Base-by-base conservation (phyloP, 2,888 invertebrate species). In the Sarcophaga caerulescens region DNA sequence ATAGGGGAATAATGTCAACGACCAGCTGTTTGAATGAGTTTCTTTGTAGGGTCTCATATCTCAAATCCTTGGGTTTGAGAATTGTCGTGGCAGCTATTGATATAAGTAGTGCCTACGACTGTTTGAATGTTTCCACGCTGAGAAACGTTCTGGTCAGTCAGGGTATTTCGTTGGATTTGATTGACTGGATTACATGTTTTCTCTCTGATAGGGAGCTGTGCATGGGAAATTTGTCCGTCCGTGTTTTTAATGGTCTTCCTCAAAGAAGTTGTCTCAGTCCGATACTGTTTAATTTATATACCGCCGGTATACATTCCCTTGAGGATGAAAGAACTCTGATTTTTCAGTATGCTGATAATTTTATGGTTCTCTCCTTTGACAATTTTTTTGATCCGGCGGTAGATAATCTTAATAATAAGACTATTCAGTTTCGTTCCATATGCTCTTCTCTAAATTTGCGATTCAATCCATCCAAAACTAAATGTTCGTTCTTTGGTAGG, bases 341-440 rank as follows among this genome's bases (percentile, higher is more conserved):
- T 10, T 76, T 35, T 52, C 76, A 76, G 45, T 76, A 57, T 66
- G 66, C 76, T 21, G 76, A 76, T 66, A 66, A 76, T 21, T 74
- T 74, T n/a, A 17, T 62, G 0, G 62, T 74, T 17, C 8, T 76
- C 5, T 62, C 63, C 5, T 62, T 44, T 44, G n/a, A 71, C 23
- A 21, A 57, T 11, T 23, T 23, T 47, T 59, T 71, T 57, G 60
- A 57, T 17, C 23, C 25, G 71, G 60, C 57, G 11, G 19, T 47
- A 0, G 3, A 23, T 17, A 59, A 59, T 59, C 57, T 71, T 17
- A 21, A 21, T 52, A 19, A 21, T 8, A 74, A 74, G 25, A 57
- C 19, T 12, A n/a, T 6, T 12, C 12, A 12, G 4, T 74, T 74
- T 47, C 19, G 45, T 59, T 17, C 17, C 19, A 19, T 11, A 10